Base-by-base conservation (phyloP, 2,797 vertebrate species). In the Chiloscyllium punctatum region DNA sequence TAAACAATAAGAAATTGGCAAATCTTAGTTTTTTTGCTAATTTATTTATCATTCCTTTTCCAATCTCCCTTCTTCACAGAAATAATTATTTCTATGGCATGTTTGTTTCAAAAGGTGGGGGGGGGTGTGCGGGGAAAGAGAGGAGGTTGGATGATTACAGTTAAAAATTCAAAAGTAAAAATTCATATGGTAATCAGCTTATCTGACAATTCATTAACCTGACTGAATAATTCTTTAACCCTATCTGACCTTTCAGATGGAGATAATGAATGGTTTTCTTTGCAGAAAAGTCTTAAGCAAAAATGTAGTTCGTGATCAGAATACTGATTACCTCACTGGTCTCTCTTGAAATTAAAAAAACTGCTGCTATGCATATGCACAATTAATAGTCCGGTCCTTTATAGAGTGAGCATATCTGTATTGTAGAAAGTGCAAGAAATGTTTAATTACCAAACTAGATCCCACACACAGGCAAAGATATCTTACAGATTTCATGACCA, bases 131-230 rank as follows among this genome's bases (percentile, higher is more conserved):
- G n/a, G n/a, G n/a, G n/a, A n/a, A n/a, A n/a, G 92, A 21, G 8
- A 66, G 33, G 0, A n/a, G n/a, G 2, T 21, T 27, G 13, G 11
- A 13, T 62, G 33, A 27, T 95, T 6, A 57, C 27, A 30, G 94
- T 74, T 94, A 77, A 74, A 53, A 30, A 77, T 95, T 33, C 48
- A 77, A 48, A 95, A 95, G 69, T 94, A 74, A 77, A 74, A 95
- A 95, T 95, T 62, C 71, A 77, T 51, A 57, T 77, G 74, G 42
- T 95, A 95, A 95, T 95, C 15, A 95, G 71, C 77, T 95, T 74
- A 53, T 95, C 71, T 95, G 48, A 95, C 94, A 95, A 95, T 74
- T 95, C 94, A 57, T 95, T 95, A 77, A 48, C 71, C 48, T 77
- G 25, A 95, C 16, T 95, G 94, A 72, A 77, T 37, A 72, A 74